phyloP scores from a whole-genome alignment of 2,113 vertebrate species.

The Talpa occidentalis region DNA sequence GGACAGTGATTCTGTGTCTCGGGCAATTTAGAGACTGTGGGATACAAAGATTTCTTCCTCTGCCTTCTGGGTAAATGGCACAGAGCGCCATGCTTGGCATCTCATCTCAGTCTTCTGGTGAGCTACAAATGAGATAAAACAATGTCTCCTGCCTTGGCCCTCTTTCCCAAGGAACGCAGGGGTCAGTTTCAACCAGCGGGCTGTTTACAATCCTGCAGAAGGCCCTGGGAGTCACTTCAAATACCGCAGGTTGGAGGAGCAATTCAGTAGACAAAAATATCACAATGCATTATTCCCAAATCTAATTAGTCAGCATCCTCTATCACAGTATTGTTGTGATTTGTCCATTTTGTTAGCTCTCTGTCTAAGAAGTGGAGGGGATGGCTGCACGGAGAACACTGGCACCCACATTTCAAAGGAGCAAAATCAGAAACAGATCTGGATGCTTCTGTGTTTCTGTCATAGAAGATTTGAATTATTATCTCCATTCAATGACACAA shows the following conservation, averaged over 20 bases:
- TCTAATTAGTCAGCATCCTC: not conserved
- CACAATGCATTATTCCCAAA: conserved; percentile 16
- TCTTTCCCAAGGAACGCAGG: conserved; percentile 25
- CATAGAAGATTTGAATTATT: conserved; percentile 32
- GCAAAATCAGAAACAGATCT: not conserved
- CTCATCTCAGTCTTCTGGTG: not conserved
- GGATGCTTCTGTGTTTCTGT: not conserved
- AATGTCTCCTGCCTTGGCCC: not conserved
- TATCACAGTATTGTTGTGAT: not conserved
- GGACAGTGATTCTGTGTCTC: not conserved
- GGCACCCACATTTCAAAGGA: not conserved
- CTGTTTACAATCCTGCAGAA: not conserved
- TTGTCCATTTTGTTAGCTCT: not conserved
- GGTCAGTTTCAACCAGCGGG: not conserved
- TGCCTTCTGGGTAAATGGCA: not conserved
- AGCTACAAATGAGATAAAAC: conserved; percentile 2
- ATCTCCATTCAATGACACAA: conserved; percentile 23
- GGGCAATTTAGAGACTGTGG: not conserved
- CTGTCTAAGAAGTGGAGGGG: not conserved
- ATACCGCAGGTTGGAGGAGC: not conserved
- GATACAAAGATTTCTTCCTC: not conserved
- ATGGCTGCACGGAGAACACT: not conserved
- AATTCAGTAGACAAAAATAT: not conserved
- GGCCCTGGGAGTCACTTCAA: not conserved
- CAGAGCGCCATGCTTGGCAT: not conserved